Evolutionary conservation across 2,888 invertebrate genomes (phyloP), one percentile per base, ranked within the genome.

Genomic region (Lochmaea crataegi): DNA sequence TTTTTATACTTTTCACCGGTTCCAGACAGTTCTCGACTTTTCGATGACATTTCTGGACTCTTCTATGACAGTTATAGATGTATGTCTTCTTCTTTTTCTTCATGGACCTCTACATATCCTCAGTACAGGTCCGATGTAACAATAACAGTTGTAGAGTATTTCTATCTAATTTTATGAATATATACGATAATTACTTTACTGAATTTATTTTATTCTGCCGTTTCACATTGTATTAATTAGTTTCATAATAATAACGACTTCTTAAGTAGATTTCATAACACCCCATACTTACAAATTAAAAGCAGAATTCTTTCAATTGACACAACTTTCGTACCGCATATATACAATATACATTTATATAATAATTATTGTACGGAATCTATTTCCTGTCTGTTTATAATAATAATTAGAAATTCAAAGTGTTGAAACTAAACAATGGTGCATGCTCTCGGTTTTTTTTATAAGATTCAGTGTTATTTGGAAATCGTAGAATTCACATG

Each of bases 371-470:
- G 60, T 38, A n/a, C 14, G 9, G 60, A 60, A 60, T 60, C 38
- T 16, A 22, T 26, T 57, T 57, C 57, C 57, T 14, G 12, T 12
- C n/a, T 38, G 14, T 18, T 60, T 60, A n/a, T n/a, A 26, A 53
- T 60, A 57, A 10, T 57, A 60, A 60, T 60, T 60, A 60, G 60
- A 60, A 60, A 60, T 32, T 60, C 38, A 58, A 14, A 60, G n/a
- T 60, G 60, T 32, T 38, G 60, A 26, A 32, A 60, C n/a, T 32
- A n/a, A 38, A 60, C 60, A 60, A 60, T 60, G 38, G 60, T 60
- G 60, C 32, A 60, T 60, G 60, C 38, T 60, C 16, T 60, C n/a
- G 5, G n/a, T 38, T 9, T 60, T 9, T 60, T 14, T 45, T 3
- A 32, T 38, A 18, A 60, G 14, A n/a, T 51, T 51, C 14, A 51